Percentiles rank a stretch among this genome's conserved stretches.
These are phyloP conservation scores for Laothoe populi DNA, from an alignment of 2,888 invertebrate species.

Conservation along the genomic window DNA sequence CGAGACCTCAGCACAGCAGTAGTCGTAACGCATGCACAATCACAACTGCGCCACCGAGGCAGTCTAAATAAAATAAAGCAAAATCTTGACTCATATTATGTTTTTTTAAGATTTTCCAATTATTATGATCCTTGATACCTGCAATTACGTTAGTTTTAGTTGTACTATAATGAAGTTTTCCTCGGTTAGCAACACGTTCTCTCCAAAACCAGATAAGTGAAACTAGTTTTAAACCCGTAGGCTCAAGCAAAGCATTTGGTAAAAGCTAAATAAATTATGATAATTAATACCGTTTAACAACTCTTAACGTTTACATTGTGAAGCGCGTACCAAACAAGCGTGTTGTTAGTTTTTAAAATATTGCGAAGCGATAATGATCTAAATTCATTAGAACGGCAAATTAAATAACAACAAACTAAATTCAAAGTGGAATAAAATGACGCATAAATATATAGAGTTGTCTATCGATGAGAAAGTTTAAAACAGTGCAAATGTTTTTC, in stretches of 20 bases:
- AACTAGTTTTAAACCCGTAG: conserved; percentile 5
- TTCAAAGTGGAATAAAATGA: conserved; percentile 51
- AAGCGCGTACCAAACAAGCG: conserved; percentile 34
- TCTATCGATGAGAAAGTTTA: conserved; percentile 13
- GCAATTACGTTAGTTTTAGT: not conserved
- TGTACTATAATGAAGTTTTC: not conserved
- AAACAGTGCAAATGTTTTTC: conserved; percentile 18
- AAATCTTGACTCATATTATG: not conserved
- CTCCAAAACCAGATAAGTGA: not conserved
- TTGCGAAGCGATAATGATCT: conserved; percentile 51
- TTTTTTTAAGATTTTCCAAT: not conserved
- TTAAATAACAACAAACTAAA: conserved; percentile 48
- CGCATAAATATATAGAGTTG: conserved; percentile 27
- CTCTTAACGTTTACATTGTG: conserved; percentile 31
- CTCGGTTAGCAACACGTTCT: not conserved
- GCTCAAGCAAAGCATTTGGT: conserved; percentile 18
- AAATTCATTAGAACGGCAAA: conserved; percentile 47
- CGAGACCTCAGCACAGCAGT: too few relatives aligned
- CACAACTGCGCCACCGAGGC: too few relatives aligned
- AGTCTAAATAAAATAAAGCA: not conserved
- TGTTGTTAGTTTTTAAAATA: conserved; percentile 37
- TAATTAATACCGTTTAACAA: conserved; percentile 36
- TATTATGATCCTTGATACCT: not conserved
- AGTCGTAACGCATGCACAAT: too few relatives aligned
- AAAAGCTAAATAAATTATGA: conserved; percentile 41